Evolutionary conservation across 2,113 vertebrate genomes (phyloP).

Genomic region (Narcine bancroftii): DNA sequence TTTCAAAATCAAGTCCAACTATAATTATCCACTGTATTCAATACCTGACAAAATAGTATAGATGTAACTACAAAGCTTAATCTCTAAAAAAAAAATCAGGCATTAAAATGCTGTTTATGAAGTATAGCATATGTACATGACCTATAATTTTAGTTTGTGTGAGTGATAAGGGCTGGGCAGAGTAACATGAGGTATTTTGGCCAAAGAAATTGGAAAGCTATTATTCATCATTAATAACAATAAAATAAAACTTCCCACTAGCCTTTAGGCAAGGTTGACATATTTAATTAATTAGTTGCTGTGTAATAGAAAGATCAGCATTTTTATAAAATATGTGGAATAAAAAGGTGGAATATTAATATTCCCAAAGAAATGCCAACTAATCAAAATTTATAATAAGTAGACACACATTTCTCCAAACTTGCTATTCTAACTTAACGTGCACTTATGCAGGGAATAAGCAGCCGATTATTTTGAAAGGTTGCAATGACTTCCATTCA

Average conservation of each 20-base stretch:
- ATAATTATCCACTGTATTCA: constrained; percentile 9
- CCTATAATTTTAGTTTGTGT: not conserved
- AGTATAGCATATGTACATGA: not conserved
- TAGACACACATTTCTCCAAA: not conserved
- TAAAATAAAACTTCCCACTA: not conserved
- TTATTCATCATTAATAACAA: not conserved
- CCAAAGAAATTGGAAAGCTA: not conserved
- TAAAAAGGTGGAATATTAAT: not conserved
- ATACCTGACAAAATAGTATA: constrained; percentile 12
- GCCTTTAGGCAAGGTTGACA: not conserved
- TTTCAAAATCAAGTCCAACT: constrained; percentile 39
- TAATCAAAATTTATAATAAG: not conserved
- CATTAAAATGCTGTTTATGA: not conserved
- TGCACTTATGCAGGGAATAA: not conserved
- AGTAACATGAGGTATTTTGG: constrained; percentile 26
- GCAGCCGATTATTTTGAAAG: constrained; percentile 20
- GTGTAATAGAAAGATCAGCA: not conserved
- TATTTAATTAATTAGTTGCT: not conserved
- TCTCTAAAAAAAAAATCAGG: not conserved
- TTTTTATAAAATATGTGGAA: not conserved
- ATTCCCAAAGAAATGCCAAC: not conserved
- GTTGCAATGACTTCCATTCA: constrained; percentile 13
- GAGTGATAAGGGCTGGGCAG: not conserved
- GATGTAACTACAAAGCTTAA: not conserved
- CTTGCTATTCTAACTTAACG: constrained; percentile 21